A percentile compares a stretch with the other conserved stretches of the same genome.
Conservation (phyloP, 2,113 vertebrate genomes). For the Mastomys natalensis region DNA sequence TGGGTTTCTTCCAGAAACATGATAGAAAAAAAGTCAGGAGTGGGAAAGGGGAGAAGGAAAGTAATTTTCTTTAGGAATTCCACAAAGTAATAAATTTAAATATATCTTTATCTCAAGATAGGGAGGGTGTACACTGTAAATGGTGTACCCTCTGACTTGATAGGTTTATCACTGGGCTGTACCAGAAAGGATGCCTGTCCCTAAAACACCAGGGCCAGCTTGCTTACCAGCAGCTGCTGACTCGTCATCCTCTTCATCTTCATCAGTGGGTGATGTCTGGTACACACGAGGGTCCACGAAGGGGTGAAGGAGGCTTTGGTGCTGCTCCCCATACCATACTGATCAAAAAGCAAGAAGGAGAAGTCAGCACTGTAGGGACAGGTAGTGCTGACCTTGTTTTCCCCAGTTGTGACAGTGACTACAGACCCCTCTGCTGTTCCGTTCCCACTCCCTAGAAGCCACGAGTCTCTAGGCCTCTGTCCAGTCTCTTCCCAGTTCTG, state of each 20-base stretch:
- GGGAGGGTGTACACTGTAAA: background rate
- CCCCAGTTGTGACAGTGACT: background rate
- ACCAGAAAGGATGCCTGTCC: background rate
- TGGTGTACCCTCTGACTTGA: background rate
- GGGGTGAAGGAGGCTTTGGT: slow-evolving; percentile 98
- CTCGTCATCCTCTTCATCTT: slow-evolving; percentile 93
- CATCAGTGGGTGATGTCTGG: slow-evolving; percentile 96
- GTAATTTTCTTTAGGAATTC: slow-evolving; percentile 37
- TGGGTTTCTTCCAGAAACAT: slow-evolving; percentile 73
- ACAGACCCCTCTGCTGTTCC: background rate
- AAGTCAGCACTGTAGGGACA: background rate
- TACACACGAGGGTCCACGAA: slow-evolving; percentile 98
- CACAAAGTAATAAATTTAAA: background rate
- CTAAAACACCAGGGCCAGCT: background rate
- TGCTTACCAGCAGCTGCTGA: slow-evolving; percentile 91
- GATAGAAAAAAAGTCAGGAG: slow-evolving; percentile 2
- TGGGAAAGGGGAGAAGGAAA: background rate
- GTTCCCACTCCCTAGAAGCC: background rate
- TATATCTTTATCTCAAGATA: slow-evolving; percentile 2
- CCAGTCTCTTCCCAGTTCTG: background rate
- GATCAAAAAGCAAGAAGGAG: slow-evolving; percentile 72
- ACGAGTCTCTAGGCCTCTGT: background rate
- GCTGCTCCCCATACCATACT: slow-evolving; percentile 95
- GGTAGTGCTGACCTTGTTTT: background rate
- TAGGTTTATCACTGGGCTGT: background rate